Evolutionary conservation across 1,140 invertebrate genomes (phyloP), one percentile per base, ranked within the genome.

Genomic region (Micrasema longulum): DNA sequence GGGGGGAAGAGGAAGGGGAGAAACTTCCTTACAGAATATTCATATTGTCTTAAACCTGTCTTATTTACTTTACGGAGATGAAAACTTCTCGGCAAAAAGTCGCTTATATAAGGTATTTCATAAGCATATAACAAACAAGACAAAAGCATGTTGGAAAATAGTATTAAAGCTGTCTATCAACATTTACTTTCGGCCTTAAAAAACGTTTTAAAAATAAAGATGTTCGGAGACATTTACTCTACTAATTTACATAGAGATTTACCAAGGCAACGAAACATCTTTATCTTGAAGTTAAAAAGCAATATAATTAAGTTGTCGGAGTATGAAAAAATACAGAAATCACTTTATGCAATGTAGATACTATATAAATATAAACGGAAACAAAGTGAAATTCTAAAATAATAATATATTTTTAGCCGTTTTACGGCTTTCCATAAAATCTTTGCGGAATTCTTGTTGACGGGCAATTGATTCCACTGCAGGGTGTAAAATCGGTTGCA

Each of bases 21-120:
- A 14, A 35, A 16, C 57, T 22, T 41, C 35, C 50, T n/a, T 55
- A 55, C 52, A 55, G 52, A 68, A 68, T 68, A 57, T 68, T 68
- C 65, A 68, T 68, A 68, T 68, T 68, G 52, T 65, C 43, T 65
- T 65, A 65, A 65, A 65, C 26, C 63, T 65, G 63, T 48, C 63
- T 65, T 65, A 65, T 65, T 65, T 65, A 65, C 63, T 65, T 65
- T 65, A 50, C 43, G 43, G 45, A 65, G 63, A 65, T 65, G 63
- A 65, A 65, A 65, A 50, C 63, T 65, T 65, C 60, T 22, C 36
- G 41, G 41, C 36, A 63, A 63, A 63, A 63, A 43, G 57, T 63
- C 43, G 26, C 26, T 65, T 65, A 41, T 63, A 63, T 63, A n/a
- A n/a, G n/a, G n/a, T n/a, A 63, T 65, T 65, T 48, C 63, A 35